Conservation (phyloP, 2,888 invertebrate species). For the Orchestes rusci region DNA sequence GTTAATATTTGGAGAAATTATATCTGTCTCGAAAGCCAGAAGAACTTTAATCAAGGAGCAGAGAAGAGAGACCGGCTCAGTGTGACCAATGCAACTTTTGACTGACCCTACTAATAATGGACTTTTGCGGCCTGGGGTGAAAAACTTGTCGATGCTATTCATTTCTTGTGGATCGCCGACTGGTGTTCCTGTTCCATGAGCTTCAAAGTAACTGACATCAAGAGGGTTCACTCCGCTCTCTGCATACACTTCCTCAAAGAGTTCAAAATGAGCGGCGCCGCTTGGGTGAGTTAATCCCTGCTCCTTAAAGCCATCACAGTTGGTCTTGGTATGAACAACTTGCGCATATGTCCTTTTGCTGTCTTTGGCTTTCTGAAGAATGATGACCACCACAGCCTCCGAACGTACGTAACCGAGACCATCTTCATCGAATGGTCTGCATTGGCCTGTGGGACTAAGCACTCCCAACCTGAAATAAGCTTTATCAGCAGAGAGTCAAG, state of each 20-base stretch:
- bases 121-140: slow-evolving; percentile 61
- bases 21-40: slow-evolving; percentile 66
- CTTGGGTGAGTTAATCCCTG: slow-evolving; percentile 41
- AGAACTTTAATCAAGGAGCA: slow-evolving; percentile 70
- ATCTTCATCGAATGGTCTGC: slow-evolving; percentile 83
- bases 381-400: slow-evolving; percentile 64
- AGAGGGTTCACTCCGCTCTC: slow-evolving; percentile 58
- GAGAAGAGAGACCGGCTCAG: slow-evolving; percentile 79
- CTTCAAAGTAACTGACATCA: slow-evolving; percentile 72
- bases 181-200: slow-evolving; percentile 63
- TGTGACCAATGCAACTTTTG: slow-evolving; percentile 91
- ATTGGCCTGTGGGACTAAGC: slow-evolving; percentile 75
- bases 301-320: slow-evolving; percentile 30
- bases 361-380: slow-evolving; percentile 59
- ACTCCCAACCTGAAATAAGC: slow-evolving; percentile 54
- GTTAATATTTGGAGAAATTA: slow-evolving; percentile 82
- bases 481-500: not conserved
- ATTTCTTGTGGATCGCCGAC: slow-evolving; percentile 88
- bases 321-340: slow-evolving; percentile 17
- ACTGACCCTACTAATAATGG: slow-evolving; percentile 81
- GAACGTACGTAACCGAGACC: slow-evolving; percentile 80
- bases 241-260: slow-evolving; percentile 56
- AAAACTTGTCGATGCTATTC: slow-evolving; percentile 70
- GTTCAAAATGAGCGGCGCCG: slow-evolving; percentile 51
- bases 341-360: slow-evolving; percentile 39